Evolutionary conservation across 2,113 vertebrate species (phyloP), one percentile per base, ranked within the genome.

Genomic region (Anhinga rufa): DNA sequence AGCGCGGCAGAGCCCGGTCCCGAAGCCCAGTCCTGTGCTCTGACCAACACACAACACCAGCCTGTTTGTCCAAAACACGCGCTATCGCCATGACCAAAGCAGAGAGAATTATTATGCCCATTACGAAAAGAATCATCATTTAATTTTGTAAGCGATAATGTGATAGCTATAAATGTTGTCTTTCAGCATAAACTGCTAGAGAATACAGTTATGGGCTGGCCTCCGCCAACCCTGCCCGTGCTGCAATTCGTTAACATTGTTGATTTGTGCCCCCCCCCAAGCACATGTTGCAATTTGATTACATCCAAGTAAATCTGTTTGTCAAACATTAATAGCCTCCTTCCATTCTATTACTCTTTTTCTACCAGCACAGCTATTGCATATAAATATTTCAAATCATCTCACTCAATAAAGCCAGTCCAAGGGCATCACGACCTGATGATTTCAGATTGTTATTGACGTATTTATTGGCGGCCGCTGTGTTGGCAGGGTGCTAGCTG

Each of bases 351-450:
- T 29, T 49, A 38, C 88, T 82, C 75, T 34, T 68, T 58, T 29
- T 36, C 81, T 22, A 34, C 65, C 72, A 14, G 77, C 51, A 7
- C 71, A 49, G 92, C 72, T 21, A 54, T 15, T 12, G 7, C 49
- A 25, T 58, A 70, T 55, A 75, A 82, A 89, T 83, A 86, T 83
- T 86, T 54, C 89, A 69, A 34, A 64, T 55, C 92, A 46, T 51
- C 82, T 60, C 72, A 12, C 85, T 75, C 81, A 20, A 49, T 79
- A 90, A 86, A 82, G 78, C 66, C 65, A 32, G 58, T 79, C 87
- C 91, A 83, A 94, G 89, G 94, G 81, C 94, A 92, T 17, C 85
- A 55, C 9, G 46, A 90, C 71, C 94, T 22, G 86, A 22, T 70
- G 92, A n/a, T 79, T 86, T 82, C 71, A 46, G 55, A 75, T 79